Base-by-base conservation (phyloP, 2,797 vertebrate species). In the Phyllotis vaccarum region DNA sequence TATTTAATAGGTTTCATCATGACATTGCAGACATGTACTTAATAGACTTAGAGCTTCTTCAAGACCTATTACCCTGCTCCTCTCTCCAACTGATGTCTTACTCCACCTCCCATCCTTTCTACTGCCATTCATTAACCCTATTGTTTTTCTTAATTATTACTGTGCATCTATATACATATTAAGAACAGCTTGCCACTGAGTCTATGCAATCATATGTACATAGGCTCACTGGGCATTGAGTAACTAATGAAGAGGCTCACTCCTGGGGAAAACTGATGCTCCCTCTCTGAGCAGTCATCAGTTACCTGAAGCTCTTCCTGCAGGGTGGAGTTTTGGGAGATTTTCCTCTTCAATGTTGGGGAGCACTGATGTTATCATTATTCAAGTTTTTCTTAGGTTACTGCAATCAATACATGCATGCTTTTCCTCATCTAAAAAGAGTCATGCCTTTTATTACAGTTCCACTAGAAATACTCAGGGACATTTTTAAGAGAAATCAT, bases 381-480 rank as follows among this genome's bases (percentile, higher is more conserved):
- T 60, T 29, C 40, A 66, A 22, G 60, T 49, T 17, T 64, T 34
- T 29, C 10, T 34, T 64, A 49, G 40, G 40, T 46, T 64, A 83
- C 43, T 34, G 16, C 49, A 66, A 94, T 86, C 70, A 91, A 0
- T 80, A 78, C 72, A 13, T 68, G 91, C 88, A 86, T 76, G 76
- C 62, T 91, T 92, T 92, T 72, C 66, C 76, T 95, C 40, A 79
- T 88, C 91, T 95, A 58, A 74, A 89, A 95, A 49, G 62, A 91
- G 34, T 12, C 34, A 76, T 46, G 37, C 89, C 43, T 93, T 37
- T n/a, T 76, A 58, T 66, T 66, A 58, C 5, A 58, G 16, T 19
- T 66, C 78, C 70, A 46, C 58, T 86, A 52, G 40, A 80, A 93
- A 96, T 22, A 76, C 19, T 13, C 11, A 90, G n/a, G 86, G 90